Evolutionary conservation across 1,140 invertebrate genomes (phyloP), one percentile per base, ranked within the genome.

Genomic region (Drosophila repleta): DNA sequence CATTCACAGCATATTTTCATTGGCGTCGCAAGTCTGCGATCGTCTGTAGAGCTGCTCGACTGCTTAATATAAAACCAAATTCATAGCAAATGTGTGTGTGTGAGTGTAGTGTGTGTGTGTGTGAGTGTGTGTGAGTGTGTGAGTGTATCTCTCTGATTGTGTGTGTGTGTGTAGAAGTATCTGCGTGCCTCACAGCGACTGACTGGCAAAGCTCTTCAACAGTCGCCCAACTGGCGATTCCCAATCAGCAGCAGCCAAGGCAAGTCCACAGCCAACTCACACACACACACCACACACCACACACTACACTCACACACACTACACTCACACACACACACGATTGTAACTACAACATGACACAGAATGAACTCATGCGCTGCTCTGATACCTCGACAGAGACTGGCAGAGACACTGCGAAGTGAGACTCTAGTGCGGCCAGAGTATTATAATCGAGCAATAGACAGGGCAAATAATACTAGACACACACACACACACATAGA

Each of bases 191-290:
- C 60, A 45, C 24, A 73, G 55, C 46, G 43, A n/a, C 39, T 18
- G 43, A n/a, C 39, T 18, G 41, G 48, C 46, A 53, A 53, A 53
- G 51, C 51, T 82, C 49, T 69, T 67, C 41, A 63, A 53, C 43
- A 77, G 81, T 77, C 81, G 81, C 82, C 81, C 85, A 87, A 81
- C 81, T 90, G 85, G 87, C 87, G 87, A 90, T 90, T 90, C 85
- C 81, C 87, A 82, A 90, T 82, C 85, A 85, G 78, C 77, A 76
- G 70, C 63, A 67, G 60, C 64, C 75, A 74, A 72, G 48, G 62
- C 63, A 46, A 62, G 48, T 46, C 13, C 48, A 68, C 52, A 65
- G 8, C 43, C 45, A 39, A 32, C 17, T 26, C 2, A 58, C 65
- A 53, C 32, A 46, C 51, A 64, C 20, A 29, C 26, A 56, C 20